Conservation (phyloP, 2,888 invertebrate genomes). For the Xanthorhoe spadicearia region DNA sequence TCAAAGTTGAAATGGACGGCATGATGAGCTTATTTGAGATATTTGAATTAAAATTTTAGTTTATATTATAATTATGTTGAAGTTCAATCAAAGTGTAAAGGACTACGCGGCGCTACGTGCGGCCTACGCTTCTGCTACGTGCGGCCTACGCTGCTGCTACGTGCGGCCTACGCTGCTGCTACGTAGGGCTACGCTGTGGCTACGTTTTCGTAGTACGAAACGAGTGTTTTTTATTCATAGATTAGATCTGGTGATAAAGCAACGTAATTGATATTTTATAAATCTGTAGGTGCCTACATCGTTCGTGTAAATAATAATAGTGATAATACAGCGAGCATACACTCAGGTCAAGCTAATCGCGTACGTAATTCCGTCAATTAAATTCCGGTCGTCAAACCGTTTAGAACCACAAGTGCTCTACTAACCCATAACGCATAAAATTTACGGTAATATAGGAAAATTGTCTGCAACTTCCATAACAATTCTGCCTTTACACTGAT, state of each 20-base stretch:
- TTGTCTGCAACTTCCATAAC: slow-evolving; percentile 32
- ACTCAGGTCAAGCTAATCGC: neutral
- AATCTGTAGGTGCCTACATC: too few relatives aligned
- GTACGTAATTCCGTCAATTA: slow-evolving; percentile 20
- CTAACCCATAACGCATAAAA: slow-evolving; percentile 37
- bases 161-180: neutral
- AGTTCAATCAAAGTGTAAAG: too few relatives aligned
- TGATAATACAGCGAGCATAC: neutral
- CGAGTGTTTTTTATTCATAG: too few relatives aligned
- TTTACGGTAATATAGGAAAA: slow-evolving; percentile 47
- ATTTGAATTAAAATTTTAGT: too few relatives aligned
- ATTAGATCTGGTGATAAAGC: too few relatives aligned
- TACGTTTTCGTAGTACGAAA: neutral
- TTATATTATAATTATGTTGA: too few relatives aligned
- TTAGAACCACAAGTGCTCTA: slow-evolving; percentile 38
- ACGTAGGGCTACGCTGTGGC: neutral
- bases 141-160: neutral
- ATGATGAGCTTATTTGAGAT: too few relatives aligned
- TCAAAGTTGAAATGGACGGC: too few relatives aligned
- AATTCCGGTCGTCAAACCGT: slow-evolving; percentile 17
- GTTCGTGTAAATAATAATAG: too few relatives aligned
- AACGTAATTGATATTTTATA: too few relatives aligned
- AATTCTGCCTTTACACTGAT: neutral
- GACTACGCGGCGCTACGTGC: neutral
- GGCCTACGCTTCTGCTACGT: neutral